Evolutionary conservation across 2,113 vertebrate species (phyloP).

Genomic region (Syngnathus floridae): DNA sequence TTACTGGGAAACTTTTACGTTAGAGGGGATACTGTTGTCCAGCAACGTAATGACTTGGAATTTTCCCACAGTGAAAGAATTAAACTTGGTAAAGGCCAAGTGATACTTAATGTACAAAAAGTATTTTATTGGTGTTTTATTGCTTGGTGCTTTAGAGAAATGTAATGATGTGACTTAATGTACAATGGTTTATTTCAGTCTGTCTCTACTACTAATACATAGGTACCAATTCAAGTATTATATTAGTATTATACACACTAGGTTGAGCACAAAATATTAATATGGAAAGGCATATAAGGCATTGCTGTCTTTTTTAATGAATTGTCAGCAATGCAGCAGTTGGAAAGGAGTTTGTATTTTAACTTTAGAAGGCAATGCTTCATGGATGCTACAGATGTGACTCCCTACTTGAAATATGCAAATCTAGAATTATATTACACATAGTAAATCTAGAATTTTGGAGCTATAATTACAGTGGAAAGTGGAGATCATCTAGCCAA

Average conservation of each 20-base stretch:
- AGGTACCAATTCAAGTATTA: no score
- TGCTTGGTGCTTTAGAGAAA: background rate
- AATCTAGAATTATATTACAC: no score
- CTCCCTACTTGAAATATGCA: no score
- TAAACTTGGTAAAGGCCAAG: constrained; percentile 50
- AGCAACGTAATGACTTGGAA: constrained; percentile 39
- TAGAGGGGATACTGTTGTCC: constrained; percentile 44
- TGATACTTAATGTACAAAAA: constrained; percentile 11
- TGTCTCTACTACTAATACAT: no score
- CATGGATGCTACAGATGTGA: background rate
- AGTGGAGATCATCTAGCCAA: background rate
- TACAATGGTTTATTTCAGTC: background rate
- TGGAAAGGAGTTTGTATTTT: background rate
- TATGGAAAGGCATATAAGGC: background rate
- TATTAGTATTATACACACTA: no score
- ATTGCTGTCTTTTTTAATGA: background rate
- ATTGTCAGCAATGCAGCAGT: background rate
- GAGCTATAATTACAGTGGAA: background rate
- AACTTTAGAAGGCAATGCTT: background rate
- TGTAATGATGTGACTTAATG: background rate
- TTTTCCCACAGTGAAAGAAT: constrained; percentile 46
- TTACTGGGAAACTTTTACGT: constrained; percentile 33
- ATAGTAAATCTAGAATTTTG: background rate
- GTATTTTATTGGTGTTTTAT: background rate
- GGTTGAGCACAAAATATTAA: background rate